Evolutionary conservation across 1,140 invertebrate species (phyloP).

Genomic region (Phenacoccus solenopsis): DNA sequence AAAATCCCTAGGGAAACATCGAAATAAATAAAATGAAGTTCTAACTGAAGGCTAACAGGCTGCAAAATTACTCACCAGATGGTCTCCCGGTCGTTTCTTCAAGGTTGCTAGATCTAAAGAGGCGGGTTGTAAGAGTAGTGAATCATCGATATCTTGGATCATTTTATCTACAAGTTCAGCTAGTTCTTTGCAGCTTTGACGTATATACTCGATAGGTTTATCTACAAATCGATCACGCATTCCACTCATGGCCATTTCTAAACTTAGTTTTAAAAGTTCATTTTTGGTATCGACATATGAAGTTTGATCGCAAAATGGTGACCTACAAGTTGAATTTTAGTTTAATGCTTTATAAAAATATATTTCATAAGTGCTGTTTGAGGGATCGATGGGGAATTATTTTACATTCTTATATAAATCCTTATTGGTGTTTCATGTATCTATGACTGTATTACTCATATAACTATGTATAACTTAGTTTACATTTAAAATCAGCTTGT

Average conservation of each 20-base stretch:
- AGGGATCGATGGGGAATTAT: too few relatives aligned
- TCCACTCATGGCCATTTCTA: constrained; percentile 75
- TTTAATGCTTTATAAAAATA: too few relatives aligned
- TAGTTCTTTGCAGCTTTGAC: constrained; percentile 52
- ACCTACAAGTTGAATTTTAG: too few relatives aligned
- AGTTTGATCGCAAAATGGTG: constrained; percentile 54
- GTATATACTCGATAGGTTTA: constrained; percentile 58
- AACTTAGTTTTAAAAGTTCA: constrained; percentile 58
- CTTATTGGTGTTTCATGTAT: too few relatives aligned
- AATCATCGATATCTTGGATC: constrained; percentile 74
- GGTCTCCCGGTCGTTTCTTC: constrained; percentile 64
- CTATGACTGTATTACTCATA: too few relatives aligned
- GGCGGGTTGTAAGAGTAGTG: constrained; percentile 75
- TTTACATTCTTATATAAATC: too few relatives aligned
- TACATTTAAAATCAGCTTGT: too few relatives aligned
- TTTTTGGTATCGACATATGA: constrained; percentile 52
- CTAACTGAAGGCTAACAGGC: too few relatives aligned
- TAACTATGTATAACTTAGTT: too few relatives aligned
- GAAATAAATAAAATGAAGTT: not conserved
- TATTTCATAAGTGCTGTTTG: too few relatives aligned
- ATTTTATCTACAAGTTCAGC: constrained; percentile 71
- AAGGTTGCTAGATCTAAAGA: constrained; percentile 72
- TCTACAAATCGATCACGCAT: constrained; percentile 77
- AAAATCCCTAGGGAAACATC: constrained; percentile 51
- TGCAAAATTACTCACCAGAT: constrained; percentile 39